Evolutionary conservation across 2,888 invertebrate species (phyloP), one percentile per base, ranked within the genome.

Genomic region (Synergus japonicus): DNA sequence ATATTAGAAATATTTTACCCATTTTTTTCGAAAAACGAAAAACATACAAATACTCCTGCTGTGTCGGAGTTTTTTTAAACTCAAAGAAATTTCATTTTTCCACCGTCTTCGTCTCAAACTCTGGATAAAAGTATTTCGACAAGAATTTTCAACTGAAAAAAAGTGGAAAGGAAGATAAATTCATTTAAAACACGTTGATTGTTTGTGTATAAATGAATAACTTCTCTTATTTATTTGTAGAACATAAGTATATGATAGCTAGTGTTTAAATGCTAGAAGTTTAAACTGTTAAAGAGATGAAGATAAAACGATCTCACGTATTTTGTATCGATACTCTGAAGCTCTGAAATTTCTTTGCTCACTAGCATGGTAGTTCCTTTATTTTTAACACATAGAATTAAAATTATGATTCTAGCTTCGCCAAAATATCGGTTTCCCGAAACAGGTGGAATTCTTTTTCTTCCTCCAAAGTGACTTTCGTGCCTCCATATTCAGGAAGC

Each of bases 401-500:
- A 83, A 84, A n/a, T 84, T 86, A 87, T 78, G 88, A 85, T 86
- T 96, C 96, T 87, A 98, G 94, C 93, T 98, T 99, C 80, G 98
- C 99, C 89, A 99, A 94, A 90, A 99, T 98, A 92, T 99, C 99
- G 78, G 96, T 94, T 93, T 99, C 99, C 92, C 98, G 95, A 95
- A 98, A 99, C 85, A 99, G 94, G 88, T 97, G 97, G 91, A 96
- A 97, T 92, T 99, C 99, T 90, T 96, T 96, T 88, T 97, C 96
- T 81, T 96, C 97, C 81, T 95, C 95, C 78, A 99, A 92, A 86
- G 96, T 95, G 69, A 99, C 97, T 94, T 99, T 99, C 84, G 98
- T 99, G 87, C 99, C 99, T 82, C 99, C 99, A 93, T 97, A 99
- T 93, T 99, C 99, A 0, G 99, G 99, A 76, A 99, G 94, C 78